Base-by-base conservation (phyloP, 2,888 invertebrate genomes). In the Sarcophaga rosellei region DNA sequence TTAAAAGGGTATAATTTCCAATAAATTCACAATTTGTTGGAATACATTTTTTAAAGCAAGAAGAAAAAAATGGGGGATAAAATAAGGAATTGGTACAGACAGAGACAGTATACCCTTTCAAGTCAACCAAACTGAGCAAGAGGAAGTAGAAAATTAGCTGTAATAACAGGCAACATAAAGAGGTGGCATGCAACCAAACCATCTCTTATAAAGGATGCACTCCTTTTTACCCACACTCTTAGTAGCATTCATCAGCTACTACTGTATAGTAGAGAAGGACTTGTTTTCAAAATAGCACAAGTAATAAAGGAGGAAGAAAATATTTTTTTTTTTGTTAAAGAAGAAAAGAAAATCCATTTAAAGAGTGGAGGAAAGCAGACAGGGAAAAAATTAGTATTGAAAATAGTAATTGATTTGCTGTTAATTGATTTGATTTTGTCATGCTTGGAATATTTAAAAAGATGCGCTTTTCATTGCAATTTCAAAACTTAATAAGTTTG, bases 381-480 rank as follows among this genome's bases (percentile, higher is more conserved):
- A 35, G 1, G 35, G 35, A 25, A 63, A 63, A 45, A 35, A n/a
- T 57, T n/a, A 63, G 59, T 45, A 77, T 53, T 53, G 61, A 75
- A 82, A 83, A 63, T 74, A 69, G 86, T 78, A 88, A 89, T 89
- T 89, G 89, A 88, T 89, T 89, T 89, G 87, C 88, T 82, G 85
- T 88, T 89, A 89, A 89, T 89, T 89, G 89, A 89, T 89, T 88
- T 89, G 89, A 89, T 89, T 88, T 88, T 85, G 85, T 84, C 87
- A 87, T 88, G 86, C 81, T 84, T 83, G 81, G 81, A 84, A 81
- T 84, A 80, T 81, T 70, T 45, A 84, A 81, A 81, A 81, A 81
- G 53, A 86, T 61, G 80, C 81, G 74, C 68, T 69, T 74, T 65
- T 75, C 35, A 81, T 84, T 69, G 77, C 74, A 81, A 68, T 73